Evolutionary conservation across 2,113 vertebrate species (phyloP).

Genomic region (Ascaphus truei): DNA sequence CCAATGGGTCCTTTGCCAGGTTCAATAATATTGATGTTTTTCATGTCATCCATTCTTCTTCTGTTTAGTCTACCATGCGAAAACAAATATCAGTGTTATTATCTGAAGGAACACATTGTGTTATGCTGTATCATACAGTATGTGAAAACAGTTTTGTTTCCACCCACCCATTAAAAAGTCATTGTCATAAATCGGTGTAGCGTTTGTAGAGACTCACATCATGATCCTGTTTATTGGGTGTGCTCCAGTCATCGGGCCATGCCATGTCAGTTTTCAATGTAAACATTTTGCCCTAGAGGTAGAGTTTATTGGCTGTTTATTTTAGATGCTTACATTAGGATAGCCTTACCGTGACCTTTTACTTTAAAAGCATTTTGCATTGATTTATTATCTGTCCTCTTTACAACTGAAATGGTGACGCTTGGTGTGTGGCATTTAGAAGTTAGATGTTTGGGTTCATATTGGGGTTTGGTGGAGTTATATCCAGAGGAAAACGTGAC

Average conservation of each 20-base stretch:
- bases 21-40: slow-evolving; percentile 6
- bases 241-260: neutral
- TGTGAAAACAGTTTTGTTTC: no score
- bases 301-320: slow-evolving; percentile 17
- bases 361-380: slow-evolving; percentile 16
- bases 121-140: no score
- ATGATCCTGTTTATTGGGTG: no score
- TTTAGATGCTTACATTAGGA: slow-evolving; percentile 9
- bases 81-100: neutral
- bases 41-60: neutral
- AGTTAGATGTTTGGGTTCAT: neutral
- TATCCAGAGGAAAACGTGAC: no score
- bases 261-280: neutral
- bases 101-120: no score
- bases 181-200: no score
- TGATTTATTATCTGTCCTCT: neutral
- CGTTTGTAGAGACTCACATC: no score
- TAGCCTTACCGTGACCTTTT: slow-evolving; percentile 9
- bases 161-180: no score
- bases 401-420: neutral
- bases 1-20: neutral
- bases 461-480: neutral
- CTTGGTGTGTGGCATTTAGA: neutral
- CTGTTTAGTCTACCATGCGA: no score
- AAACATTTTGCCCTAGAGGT: slow-evolving; percentile 16